These are phyloP conservation scores for Siniperca undulata DNA, from an alignment of 2,797 vertebrate species.

Conservation along the genomic window DNA sequence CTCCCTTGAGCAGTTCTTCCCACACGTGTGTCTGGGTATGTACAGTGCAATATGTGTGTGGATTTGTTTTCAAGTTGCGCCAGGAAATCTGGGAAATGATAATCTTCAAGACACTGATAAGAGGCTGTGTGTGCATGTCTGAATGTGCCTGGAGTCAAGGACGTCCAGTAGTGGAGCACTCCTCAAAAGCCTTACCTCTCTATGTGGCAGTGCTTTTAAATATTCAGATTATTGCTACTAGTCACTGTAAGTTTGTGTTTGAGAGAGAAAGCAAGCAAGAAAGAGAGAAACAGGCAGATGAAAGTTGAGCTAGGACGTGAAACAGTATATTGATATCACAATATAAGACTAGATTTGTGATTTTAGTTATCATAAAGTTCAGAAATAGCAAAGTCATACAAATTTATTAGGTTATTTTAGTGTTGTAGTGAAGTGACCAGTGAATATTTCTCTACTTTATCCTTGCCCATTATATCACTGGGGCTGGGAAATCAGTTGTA, in stretches of 20 bases:
- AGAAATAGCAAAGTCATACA: neutral
- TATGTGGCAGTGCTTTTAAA: neutral
- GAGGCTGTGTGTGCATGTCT: constrained; percentile 26
- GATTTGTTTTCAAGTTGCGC: constrained; percentile 28
- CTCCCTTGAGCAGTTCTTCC: constrained; percentile 31
- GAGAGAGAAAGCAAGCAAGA: neutral
- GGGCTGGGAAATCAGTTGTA: neutral
- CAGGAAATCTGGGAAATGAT: constrained; percentile 38
- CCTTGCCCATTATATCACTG: neutral
- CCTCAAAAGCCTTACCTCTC: neutral
- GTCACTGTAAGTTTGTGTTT: neutral
- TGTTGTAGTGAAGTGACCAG: neutral
- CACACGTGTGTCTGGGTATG: neutral
- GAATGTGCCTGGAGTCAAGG: constrained; percentile 51
- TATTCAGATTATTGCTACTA: neutral
- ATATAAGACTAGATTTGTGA: neutral
- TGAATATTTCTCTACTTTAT: neutral
- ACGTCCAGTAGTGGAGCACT: constrained; percentile 1
- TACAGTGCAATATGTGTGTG: neutral
- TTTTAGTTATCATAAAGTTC: neutral
- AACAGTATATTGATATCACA: neutral
- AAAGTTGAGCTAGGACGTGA: neutral
- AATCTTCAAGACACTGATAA: constrained; percentile 55
- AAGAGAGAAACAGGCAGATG: neutral
- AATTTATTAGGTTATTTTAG: neutral